Conservation (phyloP, 2,888 invertebrate species). For the Macrosiphum euphorbiae region DNA sequence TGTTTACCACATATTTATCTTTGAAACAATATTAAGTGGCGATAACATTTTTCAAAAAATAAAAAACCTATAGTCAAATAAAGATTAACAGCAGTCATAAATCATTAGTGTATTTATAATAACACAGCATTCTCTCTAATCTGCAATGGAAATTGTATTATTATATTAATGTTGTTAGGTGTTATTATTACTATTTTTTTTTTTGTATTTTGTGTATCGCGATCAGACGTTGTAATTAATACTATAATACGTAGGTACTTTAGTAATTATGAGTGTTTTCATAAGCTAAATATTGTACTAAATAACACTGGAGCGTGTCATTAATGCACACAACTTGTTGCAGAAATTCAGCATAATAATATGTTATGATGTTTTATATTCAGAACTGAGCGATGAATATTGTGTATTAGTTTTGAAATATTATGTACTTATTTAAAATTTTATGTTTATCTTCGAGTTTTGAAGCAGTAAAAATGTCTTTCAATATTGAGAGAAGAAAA, state of each 20-base stretch:
- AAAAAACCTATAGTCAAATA: constrained; percentile 19
- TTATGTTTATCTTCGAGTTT: too few relatives aligned
- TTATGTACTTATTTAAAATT: too few relatives aligned
- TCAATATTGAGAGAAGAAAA: background rate
- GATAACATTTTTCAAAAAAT: constrained; percentile 32
- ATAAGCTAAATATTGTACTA: too few relatives aligned
- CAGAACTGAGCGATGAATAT: too few relatives aligned
- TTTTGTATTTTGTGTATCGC: too few relatives aligned
- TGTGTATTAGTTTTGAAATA: too few relatives aligned
- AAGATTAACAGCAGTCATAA: constrained; percentile 3
- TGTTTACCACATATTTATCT: constrained; percentile 24
- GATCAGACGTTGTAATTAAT: background rate
- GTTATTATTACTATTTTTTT: background rate
- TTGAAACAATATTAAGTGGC: constrained; percentile 6
- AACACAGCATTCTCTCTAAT: background rate
- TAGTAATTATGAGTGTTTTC: too few relatives aligned
- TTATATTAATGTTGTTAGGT: too few relatives aligned
- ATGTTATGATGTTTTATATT: too few relatives aligned
- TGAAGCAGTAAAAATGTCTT: background rate
- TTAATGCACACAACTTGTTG: too few relatives aligned
- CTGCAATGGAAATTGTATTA: background rate
- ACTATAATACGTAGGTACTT: background rate
- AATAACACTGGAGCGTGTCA: background rate
- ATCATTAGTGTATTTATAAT: constrained; percentile 8
- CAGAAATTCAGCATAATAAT: too few relatives aligned